phyloP scores from a whole-genome alignment of 1,140 invertebrate genomes.

The Drosophila parvula region DNA sequence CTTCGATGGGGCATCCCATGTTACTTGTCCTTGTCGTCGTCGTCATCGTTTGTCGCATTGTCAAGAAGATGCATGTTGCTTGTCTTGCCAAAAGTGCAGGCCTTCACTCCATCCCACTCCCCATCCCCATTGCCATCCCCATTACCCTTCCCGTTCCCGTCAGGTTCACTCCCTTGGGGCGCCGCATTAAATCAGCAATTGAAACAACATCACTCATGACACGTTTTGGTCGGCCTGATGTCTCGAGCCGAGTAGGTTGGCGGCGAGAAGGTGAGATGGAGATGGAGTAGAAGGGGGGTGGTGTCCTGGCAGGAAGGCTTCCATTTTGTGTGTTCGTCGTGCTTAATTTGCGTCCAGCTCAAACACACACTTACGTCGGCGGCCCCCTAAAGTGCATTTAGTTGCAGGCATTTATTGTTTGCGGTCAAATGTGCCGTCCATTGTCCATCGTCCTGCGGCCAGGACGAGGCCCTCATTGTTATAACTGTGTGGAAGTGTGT shows the following conservation, averaged over 20 bases:
- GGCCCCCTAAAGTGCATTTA: slow-evolving; percentile 77
- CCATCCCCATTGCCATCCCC: neutral
- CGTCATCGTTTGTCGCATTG: slow-evolving; percentile 80
- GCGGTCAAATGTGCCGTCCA: slow-evolving; percentile 70
- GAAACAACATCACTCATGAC: slow-evolving; percentile 83
- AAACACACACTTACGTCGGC: slow-evolving; percentile 23
- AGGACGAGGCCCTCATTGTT: slow-evolving; percentile 58
- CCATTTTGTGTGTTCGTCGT: slow-evolving; percentile 74
- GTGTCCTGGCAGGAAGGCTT: slow-evolving; percentile 24
- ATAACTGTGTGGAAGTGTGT: slow-evolving; percentile 38
- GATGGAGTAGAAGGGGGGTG: neutral
- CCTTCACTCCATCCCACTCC: neutral
- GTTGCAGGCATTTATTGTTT: slow-evolving; percentile 82
- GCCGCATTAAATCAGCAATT: slow-evolving; percentile 81
- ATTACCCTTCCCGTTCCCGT: slow-evolving; percentile 16
- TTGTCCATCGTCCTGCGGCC: slow-evolving; percentile 62
- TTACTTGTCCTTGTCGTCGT: slow-evolving; percentile 76
- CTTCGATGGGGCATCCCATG: slow-evolving; percentile 36
- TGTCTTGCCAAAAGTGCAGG: slow-evolving; percentile 72
- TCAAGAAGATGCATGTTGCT: slow-evolving; percentile 82
- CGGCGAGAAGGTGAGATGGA: neutral
- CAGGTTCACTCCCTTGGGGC: slow-evolving; percentile 49
- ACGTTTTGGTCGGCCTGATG: slow-evolving; percentile 67
- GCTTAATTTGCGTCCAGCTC: slow-evolving; percentile 75
- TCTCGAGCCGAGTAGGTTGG: slow-evolving; percentile 33